Evolutionary conservation across 2,888 invertebrate species (phyloP).

Genomic region (Boloria euphrosyne): DNA sequence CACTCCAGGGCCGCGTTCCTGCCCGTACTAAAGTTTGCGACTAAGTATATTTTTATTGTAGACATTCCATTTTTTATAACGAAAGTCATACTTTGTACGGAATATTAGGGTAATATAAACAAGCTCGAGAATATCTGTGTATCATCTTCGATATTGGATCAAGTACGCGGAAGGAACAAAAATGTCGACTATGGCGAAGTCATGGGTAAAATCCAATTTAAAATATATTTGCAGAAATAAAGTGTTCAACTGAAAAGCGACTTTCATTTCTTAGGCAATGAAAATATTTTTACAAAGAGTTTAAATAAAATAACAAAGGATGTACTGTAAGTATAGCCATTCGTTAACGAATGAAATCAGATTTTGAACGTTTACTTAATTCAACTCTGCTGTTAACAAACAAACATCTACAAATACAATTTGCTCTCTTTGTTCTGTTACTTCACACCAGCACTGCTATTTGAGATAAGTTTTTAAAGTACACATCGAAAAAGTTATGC

Average conservation of each 20-base stretch:
- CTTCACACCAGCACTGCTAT: slow-evolving; percentile 28
- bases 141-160: too few species aligned
- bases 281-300: slow-evolving; percentile 10
- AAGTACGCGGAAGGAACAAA: not conserved
- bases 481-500: slow-evolving; percentile 6
- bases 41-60: too few species aligned
- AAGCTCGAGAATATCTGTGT: too few species aligned
- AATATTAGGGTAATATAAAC: too few species aligned
- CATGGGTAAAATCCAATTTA: not conserved
- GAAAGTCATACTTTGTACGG: too few species aligned
- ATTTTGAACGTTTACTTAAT: slow-evolving; percentile 37
- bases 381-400: slow-evolving; percentile 33
- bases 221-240: slow-evolving; percentile 2
- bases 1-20: too few species aligned
- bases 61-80: too few species aligned
- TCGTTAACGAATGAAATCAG: slow-evolving; percentile 38
- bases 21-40: too few species aligned
- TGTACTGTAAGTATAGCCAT: slow-evolving; percentile 29
- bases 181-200: not conserved
- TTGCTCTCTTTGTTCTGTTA: slow-evolving; percentile 28
- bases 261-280: slow-evolving; percentile 5
- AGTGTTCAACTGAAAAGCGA: not conserved
- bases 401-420: slow-evolving; percentile 33
- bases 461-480: slow-evolving; percentile 26
- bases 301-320: slow-evolving; percentile 27